These are phyloP conservation scores for Panulirus ornatus DNA, from an alignment of 1,140 invertebrate genomes.

Conservation along the genomic window DNA sequence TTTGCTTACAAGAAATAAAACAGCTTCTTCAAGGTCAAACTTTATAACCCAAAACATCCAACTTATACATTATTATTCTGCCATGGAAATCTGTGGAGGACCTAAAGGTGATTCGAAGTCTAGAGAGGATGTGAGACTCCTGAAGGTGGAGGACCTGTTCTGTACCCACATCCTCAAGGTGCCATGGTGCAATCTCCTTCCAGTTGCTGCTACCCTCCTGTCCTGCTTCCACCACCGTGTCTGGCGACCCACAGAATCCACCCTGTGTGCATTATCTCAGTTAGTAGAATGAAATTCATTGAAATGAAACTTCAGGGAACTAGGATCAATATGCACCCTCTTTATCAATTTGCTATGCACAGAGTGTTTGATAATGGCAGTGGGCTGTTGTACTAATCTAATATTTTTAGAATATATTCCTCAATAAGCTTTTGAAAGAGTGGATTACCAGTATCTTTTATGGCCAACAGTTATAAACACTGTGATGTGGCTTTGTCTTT, in stretches of 20 bases:
- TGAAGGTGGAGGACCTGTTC: conserved; percentile 53
- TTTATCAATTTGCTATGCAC: too few species aligned
- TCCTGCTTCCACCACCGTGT: conserved; percentile 62
- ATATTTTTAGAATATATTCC: too few species aligned
- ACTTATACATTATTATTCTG: conserved; percentile 76
- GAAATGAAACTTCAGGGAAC: too few species aligned
- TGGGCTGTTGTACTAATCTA: too few species aligned
- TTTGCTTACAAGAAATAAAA: background rate
- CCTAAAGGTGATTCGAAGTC: conserved; percentile 70
- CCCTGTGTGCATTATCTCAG: conserved; percentile 40
- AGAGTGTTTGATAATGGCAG: too few species aligned
- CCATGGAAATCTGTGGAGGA: conserved; percentile 76
- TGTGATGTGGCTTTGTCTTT: too few species aligned
- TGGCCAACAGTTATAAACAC: too few species aligned
- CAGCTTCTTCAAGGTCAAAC: conserved; percentile 8
- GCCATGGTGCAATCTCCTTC: conserved; percentile 58
- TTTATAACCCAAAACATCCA: conserved; percentile 75
- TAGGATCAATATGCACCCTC: too few species aligned
- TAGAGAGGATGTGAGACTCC: conserved; percentile 20
- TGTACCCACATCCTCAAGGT: conserved; percentile 67
- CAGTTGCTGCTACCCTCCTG: conserved; percentile 48
- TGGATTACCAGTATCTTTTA: too few species aligned
- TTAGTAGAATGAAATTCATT: background rate
- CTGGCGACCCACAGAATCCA: conserved; percentile 70
- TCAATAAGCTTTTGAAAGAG: too few species aligned